Conservation (phyloP, 1,140 invertebrate genomes). For the Euwallacea similis region DNA sequence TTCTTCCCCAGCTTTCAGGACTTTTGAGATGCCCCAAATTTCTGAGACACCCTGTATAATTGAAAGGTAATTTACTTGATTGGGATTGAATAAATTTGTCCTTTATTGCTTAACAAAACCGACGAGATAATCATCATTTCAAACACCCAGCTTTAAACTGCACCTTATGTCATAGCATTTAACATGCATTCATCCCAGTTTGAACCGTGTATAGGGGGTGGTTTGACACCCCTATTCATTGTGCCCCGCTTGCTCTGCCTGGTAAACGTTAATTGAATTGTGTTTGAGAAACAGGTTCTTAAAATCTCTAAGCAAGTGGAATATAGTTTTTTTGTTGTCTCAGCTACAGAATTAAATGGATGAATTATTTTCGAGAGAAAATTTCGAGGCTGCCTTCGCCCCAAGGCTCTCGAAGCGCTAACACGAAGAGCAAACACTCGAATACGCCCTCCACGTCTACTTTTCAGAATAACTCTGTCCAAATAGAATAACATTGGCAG, state of each 20-base stretch:
- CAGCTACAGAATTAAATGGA: background rate
- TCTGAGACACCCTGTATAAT: no score
- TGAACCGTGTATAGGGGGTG: constrained; percentile 23
- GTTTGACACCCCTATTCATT: constrained; percentile 22
- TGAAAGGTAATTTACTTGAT: no score
- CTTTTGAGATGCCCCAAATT: no score
- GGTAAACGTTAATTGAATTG: constrained; percentile 38
- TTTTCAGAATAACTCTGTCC: constrained; percentile 30
- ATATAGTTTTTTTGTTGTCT: constrained; percentile 8
- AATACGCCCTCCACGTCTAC: constrained; percentile 24
- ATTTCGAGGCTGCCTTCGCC: background rate
- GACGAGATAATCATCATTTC: constrained; percentile 4
- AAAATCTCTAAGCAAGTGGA: background rate
- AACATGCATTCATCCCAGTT: constrained; percentile 24
- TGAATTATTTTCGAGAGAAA: background rate
- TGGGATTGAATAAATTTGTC: no score
- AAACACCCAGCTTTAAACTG: constrained; percentile 18
- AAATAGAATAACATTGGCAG: constrained; percentile 40
- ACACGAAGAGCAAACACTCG: constrained; percentile 32
- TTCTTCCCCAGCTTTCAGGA: no score
- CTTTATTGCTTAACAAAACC: no score
- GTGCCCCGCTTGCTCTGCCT: constrained; percentile 7
- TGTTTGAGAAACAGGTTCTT: constrained; percentile 30
- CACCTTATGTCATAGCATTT: constrained; percentile 28
- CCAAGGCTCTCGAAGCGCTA: constrained; percentile 18